phyloP scores from a whole-genome alignment of 2,113 vertebrate species.

The Nematolebias whitei region DNA sequence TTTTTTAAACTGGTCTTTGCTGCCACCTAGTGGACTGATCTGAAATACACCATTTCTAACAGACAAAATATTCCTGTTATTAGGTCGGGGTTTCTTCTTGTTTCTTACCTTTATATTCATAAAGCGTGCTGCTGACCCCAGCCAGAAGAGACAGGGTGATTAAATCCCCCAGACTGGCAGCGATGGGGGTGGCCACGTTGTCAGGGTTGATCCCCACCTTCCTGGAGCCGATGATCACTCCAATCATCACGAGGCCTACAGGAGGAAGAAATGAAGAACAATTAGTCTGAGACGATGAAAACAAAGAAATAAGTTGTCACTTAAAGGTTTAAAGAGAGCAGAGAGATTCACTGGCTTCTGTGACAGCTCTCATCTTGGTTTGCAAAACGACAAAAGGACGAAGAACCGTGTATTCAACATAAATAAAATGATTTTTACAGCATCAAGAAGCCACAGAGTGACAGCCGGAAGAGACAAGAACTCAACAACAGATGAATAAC shows the following conservation, averaged over 20 bases:
- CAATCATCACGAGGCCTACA: constrained; percentile 92
- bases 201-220: constrained; percentile 95
- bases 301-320: neutral
- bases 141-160: constrained; percentile 93
- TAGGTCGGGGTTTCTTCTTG: neutral
- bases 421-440: constrained; percentile 1
- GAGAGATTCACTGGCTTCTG: neutral
- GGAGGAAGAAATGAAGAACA: neutral
- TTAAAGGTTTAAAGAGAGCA: neutral
- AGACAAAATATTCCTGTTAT: neutral
- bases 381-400: neutral
- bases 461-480: neutral
- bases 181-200: constrained; percentile 96
- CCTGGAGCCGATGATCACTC: constrained; percentile 88
- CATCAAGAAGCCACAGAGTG: neutral
- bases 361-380: constrained; percentile 2
- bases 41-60: neutral
- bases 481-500: neutral
- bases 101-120: constrained; percentile 83
- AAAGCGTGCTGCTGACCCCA: constrained; percentile 87
- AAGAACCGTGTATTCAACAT: neutral
- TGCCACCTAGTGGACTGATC: constrained; percentile 52
- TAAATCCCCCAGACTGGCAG: constrained; percentile 95
- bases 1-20: constrained; percentile 35
- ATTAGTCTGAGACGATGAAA: neutral